Evolutionary conservation across 2,888 invertebrate species (phyloP), one percentile per base, ranked within the genome.

Genomic region (Branchipolynoe longqiensis): DNA sequence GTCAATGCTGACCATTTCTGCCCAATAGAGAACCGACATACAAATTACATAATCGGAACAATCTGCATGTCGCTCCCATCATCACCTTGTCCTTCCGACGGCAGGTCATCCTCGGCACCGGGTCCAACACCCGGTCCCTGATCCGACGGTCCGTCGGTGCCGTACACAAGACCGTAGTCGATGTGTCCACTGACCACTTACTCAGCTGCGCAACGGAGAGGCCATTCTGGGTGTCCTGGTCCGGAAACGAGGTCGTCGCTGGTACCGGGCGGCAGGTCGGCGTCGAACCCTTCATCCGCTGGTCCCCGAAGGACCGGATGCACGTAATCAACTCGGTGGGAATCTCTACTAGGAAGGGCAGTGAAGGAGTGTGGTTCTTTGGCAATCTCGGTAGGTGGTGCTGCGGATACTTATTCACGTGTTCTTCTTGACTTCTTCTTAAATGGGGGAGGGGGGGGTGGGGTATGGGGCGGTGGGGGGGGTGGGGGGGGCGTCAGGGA

Each of bases 181-280:
- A 31, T 2, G 48, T 4, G 1, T 22, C 41, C 14, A 78, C 78
- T 18, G 48, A 41, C 31, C 4, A 82, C 38, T 22, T 58, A 12
- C 82, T 82, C 0, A 22, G n/a, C 18, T 31, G 58, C 33, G 31
- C 6, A 8, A 33, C 31, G 1, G 0, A 2, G 12, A n/a, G 82
- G 12, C 36, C 58, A n/a, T 82, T 82, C 58, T 82, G 82, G 82
- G 36, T 82, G 1, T 58, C 58, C 56, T 82, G 82, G 82, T 58
- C 6, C 31, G 36, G 33, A 4, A 58, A 58, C 33, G 38, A 38
- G 48, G 33, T 82, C 36, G 25, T 25, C n/a, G 82, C 36, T 31
- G 82, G 82, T n/a, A 56, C 3, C 6, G 82, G 82, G 0, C 0
- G 4, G 33, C 22, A 33, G 14, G 58, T 58, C 3, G 82, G 82